phyloP scores from a whole-genome alignment of 1,140 invertebrate species.

The Drosophila sp. region DNA sequence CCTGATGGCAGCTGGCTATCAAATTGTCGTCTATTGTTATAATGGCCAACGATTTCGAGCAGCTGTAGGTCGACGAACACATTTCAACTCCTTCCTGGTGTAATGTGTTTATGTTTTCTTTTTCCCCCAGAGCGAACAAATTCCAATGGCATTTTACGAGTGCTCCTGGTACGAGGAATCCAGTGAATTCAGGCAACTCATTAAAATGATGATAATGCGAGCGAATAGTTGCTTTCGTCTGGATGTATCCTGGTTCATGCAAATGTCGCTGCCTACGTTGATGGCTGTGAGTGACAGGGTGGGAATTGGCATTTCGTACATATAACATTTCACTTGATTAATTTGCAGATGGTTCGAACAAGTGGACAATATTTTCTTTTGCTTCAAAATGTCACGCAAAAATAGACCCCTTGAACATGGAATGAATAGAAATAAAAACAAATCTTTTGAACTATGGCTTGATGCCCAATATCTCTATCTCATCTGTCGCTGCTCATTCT shows the following conservation, averaged over 20 bases:
- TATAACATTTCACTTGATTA: slow-evolving; percentile 34
- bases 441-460: not conserved
- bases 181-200: slow-evolving; percentile 65
- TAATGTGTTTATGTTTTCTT: not conserved
- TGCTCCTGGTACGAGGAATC: slow-evolving; percentile 67
- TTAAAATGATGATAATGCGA: slow-evolving; percentile 75
- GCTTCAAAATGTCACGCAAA: slow-evolving; percentile 66
- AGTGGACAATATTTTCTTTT: slow-evolving; percentile 75
- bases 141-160: slow-evolving; percentile 63
- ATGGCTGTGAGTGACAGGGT: slow-evolving; percentile 62
- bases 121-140: slow-evolving; percentile 59
- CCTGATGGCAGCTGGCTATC: slow-evolving; percentile 59
- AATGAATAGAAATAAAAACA: slow-evolving; percentile 17
- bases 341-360: slow-evolving; percentile 71
- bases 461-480: slow-evolving; percentile 17
- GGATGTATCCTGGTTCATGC: slow-evolving; percentile 75
- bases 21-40: slow-evolving; percentile 75
- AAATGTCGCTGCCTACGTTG: slow-evolving; percentile 73
- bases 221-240: slow-evolving; percentile 58
- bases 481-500: not conserved
- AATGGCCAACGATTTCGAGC: slow-evolving; percentile 67
- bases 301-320: not conserved
- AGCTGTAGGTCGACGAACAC: slow-evolving; percentile 47
- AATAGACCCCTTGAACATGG: slow-evolving; percentile 43
- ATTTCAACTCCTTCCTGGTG: slow-evolving; percentile 18